These are phyloP conservation scores for Onthophagus sagittarius DNA, from an alignment of 2,888 invertebrate species.

Conservation along the genomic window DNA sequence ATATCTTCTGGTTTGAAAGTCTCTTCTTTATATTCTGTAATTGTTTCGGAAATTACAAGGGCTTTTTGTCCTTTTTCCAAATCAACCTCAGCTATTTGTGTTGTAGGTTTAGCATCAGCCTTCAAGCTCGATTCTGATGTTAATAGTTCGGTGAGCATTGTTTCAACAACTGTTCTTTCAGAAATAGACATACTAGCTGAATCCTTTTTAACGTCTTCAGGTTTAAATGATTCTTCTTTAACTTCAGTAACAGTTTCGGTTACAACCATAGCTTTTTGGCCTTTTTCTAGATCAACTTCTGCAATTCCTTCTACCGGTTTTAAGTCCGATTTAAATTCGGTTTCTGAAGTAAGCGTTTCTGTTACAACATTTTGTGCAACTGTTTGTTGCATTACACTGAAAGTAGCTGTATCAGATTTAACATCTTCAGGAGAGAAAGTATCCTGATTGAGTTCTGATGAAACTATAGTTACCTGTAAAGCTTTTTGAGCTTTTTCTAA, in stretches of 20 bases:
- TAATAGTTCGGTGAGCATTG: conserved; percentile 53
- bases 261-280: conserved; percentile 41
- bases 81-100: conserved; percentile 47
- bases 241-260: conserved; percentile 54
- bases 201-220: conserved; percentile 48
- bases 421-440: conserved; percentile 35
- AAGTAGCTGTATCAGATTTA: conserved; percentile 14
- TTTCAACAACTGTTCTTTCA: conserved; percentile 53
- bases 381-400: conserved; percentile 29
- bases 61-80: conserved; percentile 47
- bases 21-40: conserved; percentile 49
- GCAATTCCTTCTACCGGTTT: conserved; percentile 34
- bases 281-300: conserved; percentile 38
- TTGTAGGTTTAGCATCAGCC: conserved; percentile 48
- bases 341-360: background rate
- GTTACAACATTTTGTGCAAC: conserved; percentile 37
- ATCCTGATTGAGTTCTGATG: conserved; percentile 41
- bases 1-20: conserved; percentile 39
- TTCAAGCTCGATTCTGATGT: conserved; percentile 57
- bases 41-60: conserved; percentile 47
- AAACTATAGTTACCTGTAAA: conserved; percentile 36
- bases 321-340: conserved; percentile 36
- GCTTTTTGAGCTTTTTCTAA: conserved; percentile 28
- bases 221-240: conserved; percentile 55
- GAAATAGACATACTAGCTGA: conserved; percentile 54